Base-by-base conservation (phyloP, 2,797 vertebrate species). In the Chrysocyon brachyurus region DNA sequence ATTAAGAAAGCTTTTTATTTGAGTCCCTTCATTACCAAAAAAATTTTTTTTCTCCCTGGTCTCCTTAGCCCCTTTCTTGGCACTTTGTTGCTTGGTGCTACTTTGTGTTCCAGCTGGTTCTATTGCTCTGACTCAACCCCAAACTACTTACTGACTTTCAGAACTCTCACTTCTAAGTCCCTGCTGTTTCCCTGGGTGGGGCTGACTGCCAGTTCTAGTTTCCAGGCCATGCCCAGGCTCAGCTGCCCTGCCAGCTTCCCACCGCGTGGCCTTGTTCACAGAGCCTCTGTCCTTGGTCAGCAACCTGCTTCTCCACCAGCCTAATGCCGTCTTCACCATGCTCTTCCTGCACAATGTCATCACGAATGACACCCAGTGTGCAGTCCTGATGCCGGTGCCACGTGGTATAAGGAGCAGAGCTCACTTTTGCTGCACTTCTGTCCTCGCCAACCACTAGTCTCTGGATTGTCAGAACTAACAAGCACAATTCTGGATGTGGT, bases 71-170 rank as follows among this genome's bases (percentile, higher is more conserved):
- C 26, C 54, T 95, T 36, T 86, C 95, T 94, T 10, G 0, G 12
- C 95, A 83, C 49, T 92, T 73, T 75, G 33, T 36, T 81, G 33
- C 64, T 59, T 52, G 36, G 75, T 78, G 26, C 75, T 49, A 66
- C 98, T 19, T 97, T 54, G 12, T 16, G 78, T 96, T 97, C 66
- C 97, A 98, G 91, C 73, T 95, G 59, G 59, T 97, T 96, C 92
- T 97, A 90, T 75, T 95, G 49, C 84, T 96, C 94, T 85, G 64
- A 79, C n/a, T 95, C 90, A 64, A 93, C 28, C 75, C 92, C 89
- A 78, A 54, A 72, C 56, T 93, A 85, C 52, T 96, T 98, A 75
- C 88, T 73, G 91, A 87, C 90, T 95, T 93, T 75, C 92, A 91
- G 95, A 97, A 90, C 97, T 82, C 92, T 97, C 93, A 97, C 98